Evolutionary conservation across 2,888 invertebrate species (phyloP).

Genomic region (Heliconius cydno): DNA sequence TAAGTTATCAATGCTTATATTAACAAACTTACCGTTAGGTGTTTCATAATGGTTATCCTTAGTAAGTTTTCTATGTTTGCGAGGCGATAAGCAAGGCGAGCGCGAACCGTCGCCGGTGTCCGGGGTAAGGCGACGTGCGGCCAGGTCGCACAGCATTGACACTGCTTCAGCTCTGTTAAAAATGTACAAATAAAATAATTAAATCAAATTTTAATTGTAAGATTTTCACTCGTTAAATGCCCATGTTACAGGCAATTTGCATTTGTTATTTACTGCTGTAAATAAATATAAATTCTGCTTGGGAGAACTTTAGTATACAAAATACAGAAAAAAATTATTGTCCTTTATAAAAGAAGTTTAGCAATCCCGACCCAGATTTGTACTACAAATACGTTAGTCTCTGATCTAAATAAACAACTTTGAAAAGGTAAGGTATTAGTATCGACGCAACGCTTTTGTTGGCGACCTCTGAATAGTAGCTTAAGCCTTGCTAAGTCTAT

Average conservation of each 20-base stretch:
- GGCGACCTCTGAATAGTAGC: constrained; percentile 2
- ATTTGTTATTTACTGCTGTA: neutral
- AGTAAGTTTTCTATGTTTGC: constrained; percentile 83
- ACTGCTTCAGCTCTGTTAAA: constrained; percentile 90
- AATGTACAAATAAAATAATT: neutral
- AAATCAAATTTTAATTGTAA: neutral
- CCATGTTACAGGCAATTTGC: too few species aligned
- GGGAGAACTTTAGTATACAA: too few species aligned
- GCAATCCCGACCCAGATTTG: neutral
- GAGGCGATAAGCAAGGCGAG: constrained; percentile 85
- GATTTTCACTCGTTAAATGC: too few species aligned
- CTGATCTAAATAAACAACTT: neutral
- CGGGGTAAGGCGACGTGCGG: constrained; percentile 88
- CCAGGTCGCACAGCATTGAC: constrained; percentile 92
- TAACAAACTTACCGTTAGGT: constrained; percentile 66
- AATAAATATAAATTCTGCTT: neutral
- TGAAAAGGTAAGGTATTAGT: constrained; percentile 15
- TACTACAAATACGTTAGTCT: neutral
- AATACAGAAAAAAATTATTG: too few species aligned
- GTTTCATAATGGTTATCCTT: constrained; percentile 82
- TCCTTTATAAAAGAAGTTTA: too few species aligned
- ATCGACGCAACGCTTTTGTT: constrained; percentile 12
- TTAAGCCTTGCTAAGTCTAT: constrained; percentile 9
- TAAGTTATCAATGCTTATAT: neutral
- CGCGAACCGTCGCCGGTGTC: constrained; percentile 79